phyloP scores from a whole-genome alignment of 2,113 vertebrate species.

The Cygnus buccinator region DNA sequence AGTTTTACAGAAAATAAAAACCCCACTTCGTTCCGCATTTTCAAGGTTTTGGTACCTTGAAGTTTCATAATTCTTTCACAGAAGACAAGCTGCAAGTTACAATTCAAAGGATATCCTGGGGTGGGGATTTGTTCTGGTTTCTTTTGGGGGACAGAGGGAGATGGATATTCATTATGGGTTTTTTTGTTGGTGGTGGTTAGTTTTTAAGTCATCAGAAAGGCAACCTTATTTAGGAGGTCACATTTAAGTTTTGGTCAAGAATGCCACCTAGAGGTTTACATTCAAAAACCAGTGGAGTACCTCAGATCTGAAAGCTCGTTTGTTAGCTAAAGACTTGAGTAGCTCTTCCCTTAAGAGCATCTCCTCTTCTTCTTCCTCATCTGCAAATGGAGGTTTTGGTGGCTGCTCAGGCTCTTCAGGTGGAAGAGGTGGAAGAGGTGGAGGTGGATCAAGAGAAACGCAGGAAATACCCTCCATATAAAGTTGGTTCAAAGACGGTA shows the following conservation, averaged over 20 bases:
- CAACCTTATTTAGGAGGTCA: background rate
- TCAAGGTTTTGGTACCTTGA: background rate
- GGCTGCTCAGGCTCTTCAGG: slow-evolving; percentile 89
- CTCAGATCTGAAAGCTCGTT: slow-evolving; percentile 85
- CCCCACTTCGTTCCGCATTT: background rate
- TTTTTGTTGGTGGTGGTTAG: background rate
- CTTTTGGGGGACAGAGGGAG: background rate
- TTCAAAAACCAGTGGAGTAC: slow-evolving; percentile 63
- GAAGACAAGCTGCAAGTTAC: background rate
- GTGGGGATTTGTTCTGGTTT: background rate
- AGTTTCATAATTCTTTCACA: background rate
- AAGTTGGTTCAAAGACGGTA: slow-evolving; percentile 74
- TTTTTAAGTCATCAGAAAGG: background rate
- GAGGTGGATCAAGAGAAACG: slow-evolving; percentile 73
- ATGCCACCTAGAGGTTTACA: slow-evolving; percentile 65
- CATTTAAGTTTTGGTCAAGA: background rate
- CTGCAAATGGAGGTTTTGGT: slow-evolving; percentile 95
- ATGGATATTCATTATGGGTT: background rate
- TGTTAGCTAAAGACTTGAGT: slow-evolving; percentile 92
- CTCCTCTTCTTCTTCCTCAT: slow-evolving; percentile 98
- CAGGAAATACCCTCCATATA: slow-evolving; percentile 73
- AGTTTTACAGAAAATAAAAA: background rate
- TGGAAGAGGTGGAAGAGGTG: slow-evolving; percentile 89
- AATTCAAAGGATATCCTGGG: background rate
- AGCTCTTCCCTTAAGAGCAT: slow-evolving; percentile 96